phyloP scores from a whole-genome alignment of 2,797 vertebrate genomes.

The Pipistrellus kuhlii region DNA sequence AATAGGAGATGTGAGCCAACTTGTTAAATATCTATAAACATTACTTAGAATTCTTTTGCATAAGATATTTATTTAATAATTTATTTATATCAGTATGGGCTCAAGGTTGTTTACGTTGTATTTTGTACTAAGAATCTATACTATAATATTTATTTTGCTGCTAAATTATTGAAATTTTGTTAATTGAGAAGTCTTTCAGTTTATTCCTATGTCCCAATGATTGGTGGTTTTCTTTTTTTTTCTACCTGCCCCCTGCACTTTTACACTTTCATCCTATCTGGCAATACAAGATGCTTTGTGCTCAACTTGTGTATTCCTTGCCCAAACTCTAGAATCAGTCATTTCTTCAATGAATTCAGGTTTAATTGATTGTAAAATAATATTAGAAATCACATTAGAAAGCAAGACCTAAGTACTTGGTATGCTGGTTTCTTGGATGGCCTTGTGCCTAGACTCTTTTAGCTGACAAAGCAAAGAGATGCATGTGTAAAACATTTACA shows the following conservation, averaged over 20 bases:
- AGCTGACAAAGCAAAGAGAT: not conserved
- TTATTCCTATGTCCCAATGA: not conserved
- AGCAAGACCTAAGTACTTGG: not conserved
- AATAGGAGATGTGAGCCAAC: not conserved
- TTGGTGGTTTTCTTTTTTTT: not conserved
- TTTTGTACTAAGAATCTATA: not conserved
- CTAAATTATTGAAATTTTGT: not conserved
- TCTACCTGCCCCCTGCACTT: not conserved
- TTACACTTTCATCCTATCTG: not conserved
- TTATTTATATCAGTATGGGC: not conserved
- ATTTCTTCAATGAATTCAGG: not conserved
- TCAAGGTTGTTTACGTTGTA: not conserved
- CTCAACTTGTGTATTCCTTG: not conserved
- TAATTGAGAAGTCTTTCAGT: not conserved
- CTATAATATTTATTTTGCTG: not conserved
- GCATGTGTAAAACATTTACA: not conserved
- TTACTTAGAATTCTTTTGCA: not conserved
- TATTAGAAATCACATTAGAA: not conserved
- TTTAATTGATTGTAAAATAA: not conserved
- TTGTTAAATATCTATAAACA: not conserved
- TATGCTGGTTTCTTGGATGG: not conserved
- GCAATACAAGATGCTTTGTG: not conserved
- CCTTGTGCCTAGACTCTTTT: not conserved
- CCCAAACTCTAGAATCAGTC: not conserved
- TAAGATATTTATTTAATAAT: not conserved